Conservation (phyloP, 2,888 invertebrate species). For the Tortricodes alternella region DNA sequence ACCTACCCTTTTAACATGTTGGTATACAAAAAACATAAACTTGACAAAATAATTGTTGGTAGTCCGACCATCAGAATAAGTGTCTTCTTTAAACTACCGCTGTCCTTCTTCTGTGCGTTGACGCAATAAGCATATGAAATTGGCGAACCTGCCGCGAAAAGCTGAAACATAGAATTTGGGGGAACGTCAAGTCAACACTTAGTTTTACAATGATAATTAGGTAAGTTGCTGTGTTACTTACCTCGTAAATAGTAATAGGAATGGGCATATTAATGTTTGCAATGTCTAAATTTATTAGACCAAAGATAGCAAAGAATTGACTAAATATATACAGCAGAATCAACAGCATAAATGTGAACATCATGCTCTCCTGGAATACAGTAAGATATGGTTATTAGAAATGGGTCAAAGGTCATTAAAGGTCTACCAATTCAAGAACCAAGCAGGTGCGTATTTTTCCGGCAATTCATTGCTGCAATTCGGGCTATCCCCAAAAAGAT, state of each 20-base stretch:
- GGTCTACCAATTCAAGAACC: no score
- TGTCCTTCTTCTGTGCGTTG: slow-evolving; percentile 58
- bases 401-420: no score
- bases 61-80: slow-evolving; percentile 63
- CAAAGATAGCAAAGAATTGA: slow-evolving; percentile 75
- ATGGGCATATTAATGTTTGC: slow-evolving; percentile 72
- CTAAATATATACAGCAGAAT: slow-evolving; percentile 72
- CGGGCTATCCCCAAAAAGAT: no score
- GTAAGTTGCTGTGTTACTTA: no score
- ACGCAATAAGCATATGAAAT: slow-evolving; percentile 72
- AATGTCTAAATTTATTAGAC: slow-evolving; percentile 73
- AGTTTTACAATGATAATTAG: no score
- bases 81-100: slow-evolving; percentile 58
- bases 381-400: no score
- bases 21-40: slow-evolving; percentile 71
- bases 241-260: slow-evolving; percentile 73
- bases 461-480: no score
- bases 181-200: no score
- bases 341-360: slow-evolving; percentile 73
- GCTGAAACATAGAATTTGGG: slow-evolving; percentile 60
- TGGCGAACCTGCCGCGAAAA: slow-evolving; percentile 74
- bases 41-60: slow-evolving; percentile 62
- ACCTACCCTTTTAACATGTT: slow-evolving; percentile 75
- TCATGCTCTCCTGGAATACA: slow-evolving; percentile 78
- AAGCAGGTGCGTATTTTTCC: no score